Evolutionary conservation across 2,113 vertebrate genomes (phyloP), one percentile per base, ranked within the genome.

Genomic region (Ageneiosus marmoratus): DNA sequence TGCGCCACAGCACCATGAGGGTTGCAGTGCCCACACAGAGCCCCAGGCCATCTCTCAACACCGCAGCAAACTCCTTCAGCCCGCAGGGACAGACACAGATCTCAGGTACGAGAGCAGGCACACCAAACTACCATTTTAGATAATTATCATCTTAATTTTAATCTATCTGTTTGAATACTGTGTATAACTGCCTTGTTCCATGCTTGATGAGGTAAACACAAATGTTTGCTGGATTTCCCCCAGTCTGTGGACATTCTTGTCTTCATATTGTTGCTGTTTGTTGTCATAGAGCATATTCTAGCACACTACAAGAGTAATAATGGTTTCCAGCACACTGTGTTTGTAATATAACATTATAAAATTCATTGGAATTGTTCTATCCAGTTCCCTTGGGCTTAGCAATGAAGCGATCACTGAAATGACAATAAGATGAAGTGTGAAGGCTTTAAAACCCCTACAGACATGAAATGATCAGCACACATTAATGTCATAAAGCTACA

Each of bases 71-170:
- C 94, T 95, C 96, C 93, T 97, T 96, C 95, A 96, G 95, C 94
- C 95, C 95, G 91, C 96, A 96, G 95, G 95, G 95, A 94, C 95
- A 96, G 94, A 95, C 95, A 92, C 96, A 96, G 94, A 96, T 96
- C 93, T 94, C 95, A 95, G 96, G 96, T 97, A 95, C 94, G 94
- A 93, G 90, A 55, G 79, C 32, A 5, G 22, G 50, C 44, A 63
- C 63, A 55, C 5, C 5, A 8, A 55, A 82, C 18, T 78, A 53
- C 44, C 34, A 11, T 48, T 65, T 56, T 51, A 62, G 22, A 60
- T 65, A 55, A 77, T 63, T 7, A 75, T 76, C 84, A 77, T 8
- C 44, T 72, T 44, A 81, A 82, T 79, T 81, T 50, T 13, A 50
- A 50, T 50, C 29, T 37, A 63, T 72, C 62, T 78, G 34, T 77